phyloP scores from a whole-genome alignment of 2,113 vertebrate species.

The Rallus limicola region DNA sequence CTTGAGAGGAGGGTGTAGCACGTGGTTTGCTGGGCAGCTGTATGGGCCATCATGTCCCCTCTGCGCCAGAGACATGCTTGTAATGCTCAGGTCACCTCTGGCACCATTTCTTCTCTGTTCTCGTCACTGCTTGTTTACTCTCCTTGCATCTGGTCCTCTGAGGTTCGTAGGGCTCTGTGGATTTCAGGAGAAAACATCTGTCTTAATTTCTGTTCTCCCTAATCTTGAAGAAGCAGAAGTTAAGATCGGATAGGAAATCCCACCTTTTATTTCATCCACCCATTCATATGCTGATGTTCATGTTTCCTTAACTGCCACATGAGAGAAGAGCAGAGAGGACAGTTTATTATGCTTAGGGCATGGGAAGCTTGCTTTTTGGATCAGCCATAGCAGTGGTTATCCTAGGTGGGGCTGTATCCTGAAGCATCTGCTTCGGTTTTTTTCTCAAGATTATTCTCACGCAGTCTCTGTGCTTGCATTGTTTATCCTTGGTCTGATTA shows the following conservation, averaged over 20 bases:
- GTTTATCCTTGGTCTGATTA: neutral
- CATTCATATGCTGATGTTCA: neutral
- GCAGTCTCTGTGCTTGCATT: neutral
- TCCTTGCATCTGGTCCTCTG: neutral
- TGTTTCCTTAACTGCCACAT: neutral
- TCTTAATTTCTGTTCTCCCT: neutral
- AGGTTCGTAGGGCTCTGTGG: neutral
- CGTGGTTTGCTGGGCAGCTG: neutral
- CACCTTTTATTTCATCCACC: neutral
- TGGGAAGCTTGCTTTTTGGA: neutral
- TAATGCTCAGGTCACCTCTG: neutral
- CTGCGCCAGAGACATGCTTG: too few species aligned
- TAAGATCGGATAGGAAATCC: neutral
- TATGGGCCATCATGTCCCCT: too few species aligned
- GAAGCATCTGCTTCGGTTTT: neutral
- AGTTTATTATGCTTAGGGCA: neutral
- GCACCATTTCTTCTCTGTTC: rapidly evolving
- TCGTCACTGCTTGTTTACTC: neutral
- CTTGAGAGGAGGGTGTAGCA: rapidly evolving
- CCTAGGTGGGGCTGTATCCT: neutral
- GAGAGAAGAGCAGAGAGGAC: neutral
- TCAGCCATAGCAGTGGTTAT: neutral
- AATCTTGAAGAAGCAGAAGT: neutral
- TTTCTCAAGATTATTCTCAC: neutral
- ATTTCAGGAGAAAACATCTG: neutral